phyloP scores from a whole-genome alignment of 2,797 vertebrate genomes.

The Paedocypris micromegethes region DNA sequence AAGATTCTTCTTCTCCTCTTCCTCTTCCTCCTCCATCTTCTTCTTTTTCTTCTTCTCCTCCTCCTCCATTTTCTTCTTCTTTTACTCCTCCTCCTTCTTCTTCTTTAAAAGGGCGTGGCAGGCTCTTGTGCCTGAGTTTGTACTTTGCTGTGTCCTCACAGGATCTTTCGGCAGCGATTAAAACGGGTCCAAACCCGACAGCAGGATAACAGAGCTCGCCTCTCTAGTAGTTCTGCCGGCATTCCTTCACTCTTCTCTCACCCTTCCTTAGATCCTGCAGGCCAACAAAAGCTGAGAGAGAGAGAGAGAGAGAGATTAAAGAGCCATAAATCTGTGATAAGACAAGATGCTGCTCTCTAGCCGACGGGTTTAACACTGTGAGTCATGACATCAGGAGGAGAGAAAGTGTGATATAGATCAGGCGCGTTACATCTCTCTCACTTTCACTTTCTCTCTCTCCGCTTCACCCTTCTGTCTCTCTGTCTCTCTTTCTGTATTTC shows the following conservation, averaged over 20 bases:
- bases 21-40: too few relatives aligned
- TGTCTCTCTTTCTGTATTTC: not conserved
- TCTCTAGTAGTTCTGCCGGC: constrained; percentile 58
- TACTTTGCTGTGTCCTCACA: constrained; percentile 31
- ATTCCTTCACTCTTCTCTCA: constrained; percentile 62
- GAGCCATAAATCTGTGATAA: constrained; percentile 53
- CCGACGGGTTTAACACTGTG: constrained; percentile 46
- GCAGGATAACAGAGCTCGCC: constrained; percentile 29
- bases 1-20: too few relatives aligned
- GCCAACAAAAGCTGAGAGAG: constrained; percentile 46
- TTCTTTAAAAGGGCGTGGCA: too few relatives aligned
- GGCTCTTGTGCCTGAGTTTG: too few relatives aligned
- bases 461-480: not conserved
- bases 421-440: too few relatives aligned
- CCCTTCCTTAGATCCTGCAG: constrained; percentile 57
- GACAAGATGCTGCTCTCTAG: constrained; percentile 49
- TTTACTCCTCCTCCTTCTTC: too few relatives aligned
- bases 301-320: not conserved
- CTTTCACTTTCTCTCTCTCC: not conserved
- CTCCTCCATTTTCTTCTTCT: too few relatives aligned
- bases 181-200: constrained; percentile 48
- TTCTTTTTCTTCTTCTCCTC: too few relatives aligned
- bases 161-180: constrained; percentile 55
- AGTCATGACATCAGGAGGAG: constrained; percentile 10
- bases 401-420: constrained; percentile 25